Conservation (phyloP, 1,140 invertebrate species). For the Rhyacophila brunnea region DNA sequence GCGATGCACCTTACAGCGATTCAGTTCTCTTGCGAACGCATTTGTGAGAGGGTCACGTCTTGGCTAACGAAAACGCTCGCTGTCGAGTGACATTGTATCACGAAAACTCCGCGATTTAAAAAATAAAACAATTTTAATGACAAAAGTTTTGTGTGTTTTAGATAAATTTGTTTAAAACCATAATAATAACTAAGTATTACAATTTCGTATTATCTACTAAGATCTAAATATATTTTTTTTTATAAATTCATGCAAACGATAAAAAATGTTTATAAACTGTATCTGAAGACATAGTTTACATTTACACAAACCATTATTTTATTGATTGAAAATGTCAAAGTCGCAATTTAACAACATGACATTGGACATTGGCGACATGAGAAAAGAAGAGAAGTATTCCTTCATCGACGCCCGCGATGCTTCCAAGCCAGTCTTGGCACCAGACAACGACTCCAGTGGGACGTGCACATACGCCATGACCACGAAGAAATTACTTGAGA, state of each 20-base stretch:
- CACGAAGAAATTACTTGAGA: conserved; percentile 11
- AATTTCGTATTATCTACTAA: too few species aligned
- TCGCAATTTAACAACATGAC: conserved; percentile 7
- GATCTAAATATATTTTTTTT: too few species aligned
- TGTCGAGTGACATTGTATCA: too few species aligned
- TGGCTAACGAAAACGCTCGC: neutral
- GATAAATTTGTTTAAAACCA: too few species aligned
- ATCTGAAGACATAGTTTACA: too few species aligned
- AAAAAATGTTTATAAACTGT: too few species aligned
- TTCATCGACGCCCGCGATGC: conserved; percentile 3
- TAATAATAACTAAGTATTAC: too few species aligned
- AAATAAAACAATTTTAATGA: too few species aligned
- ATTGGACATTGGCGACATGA: conserved; percentile 1
- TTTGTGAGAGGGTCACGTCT: conserved; percentile 3
- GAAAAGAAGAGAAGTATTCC: conserved; percentile 16
- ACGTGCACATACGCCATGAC: neutral
- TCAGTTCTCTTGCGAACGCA: conserved; percentile 13
- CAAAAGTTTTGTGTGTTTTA: too few species aligned
- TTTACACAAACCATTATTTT: too few species aligned
- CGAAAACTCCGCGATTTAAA: too few species aligned
- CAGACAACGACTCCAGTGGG: neutral
- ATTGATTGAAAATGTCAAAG: conserved; percentile 17
- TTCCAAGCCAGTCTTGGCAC: neutral
- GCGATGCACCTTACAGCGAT: conserved; percentile 8
- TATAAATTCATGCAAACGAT: too few species aligned